Percentiles rank a stretch among this genome's conserved stretches.
Evolutionary conservation across 2,113 vertebrate genomes (phyloP).

Genomic region (Tor tambroides): DNA sequence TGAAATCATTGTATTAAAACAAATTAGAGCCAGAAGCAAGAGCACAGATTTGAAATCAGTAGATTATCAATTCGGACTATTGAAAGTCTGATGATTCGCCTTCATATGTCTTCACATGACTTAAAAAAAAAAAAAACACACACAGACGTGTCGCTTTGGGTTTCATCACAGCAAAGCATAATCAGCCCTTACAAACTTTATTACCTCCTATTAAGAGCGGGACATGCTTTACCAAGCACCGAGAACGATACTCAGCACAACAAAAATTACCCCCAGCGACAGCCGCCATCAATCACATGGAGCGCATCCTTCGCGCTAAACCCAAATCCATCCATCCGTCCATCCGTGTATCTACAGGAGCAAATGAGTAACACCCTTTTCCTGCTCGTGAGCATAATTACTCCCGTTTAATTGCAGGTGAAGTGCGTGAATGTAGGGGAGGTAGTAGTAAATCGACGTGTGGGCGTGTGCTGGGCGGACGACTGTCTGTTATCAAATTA

Average conservation of each 20-base stretch:
- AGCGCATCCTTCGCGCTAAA: constrained; percentile 24
- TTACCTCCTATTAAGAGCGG: constrained; percentile 44
- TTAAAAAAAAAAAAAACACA: background rate
- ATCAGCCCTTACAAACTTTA: constrained; percentile 37
- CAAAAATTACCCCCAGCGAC: constrained; percentile 41
- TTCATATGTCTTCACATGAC: background rate
- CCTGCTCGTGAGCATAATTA: constrained; percentile 13
- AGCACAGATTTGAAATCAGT: background rate
- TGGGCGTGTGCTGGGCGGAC: background rate
- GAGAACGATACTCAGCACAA: constrained; percentile 25
- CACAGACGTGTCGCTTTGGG: background rate
- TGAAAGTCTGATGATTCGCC: background rate
- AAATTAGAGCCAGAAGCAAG: constrained; percentile 36
- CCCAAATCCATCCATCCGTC: constrained; percentile 25
- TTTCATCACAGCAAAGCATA: constrained; percentile 6
- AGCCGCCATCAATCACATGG: constrained; percentile 46
- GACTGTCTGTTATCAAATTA: background rate
- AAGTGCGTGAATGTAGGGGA: background rate
- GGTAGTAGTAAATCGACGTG: background rate
- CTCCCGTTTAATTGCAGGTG: constrained; percentile 17
- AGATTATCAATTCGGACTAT: background rate
- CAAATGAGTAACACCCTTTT: constrained; percentile 32
- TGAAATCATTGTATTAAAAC: constrained; percentile 70
- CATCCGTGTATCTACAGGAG: constrained; percentile 28
- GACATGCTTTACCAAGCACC: constrained; percentile 28